Conservation (phyloP, 2,113 vertebrate genomes). For the Spilogale gracilis region DNA sequence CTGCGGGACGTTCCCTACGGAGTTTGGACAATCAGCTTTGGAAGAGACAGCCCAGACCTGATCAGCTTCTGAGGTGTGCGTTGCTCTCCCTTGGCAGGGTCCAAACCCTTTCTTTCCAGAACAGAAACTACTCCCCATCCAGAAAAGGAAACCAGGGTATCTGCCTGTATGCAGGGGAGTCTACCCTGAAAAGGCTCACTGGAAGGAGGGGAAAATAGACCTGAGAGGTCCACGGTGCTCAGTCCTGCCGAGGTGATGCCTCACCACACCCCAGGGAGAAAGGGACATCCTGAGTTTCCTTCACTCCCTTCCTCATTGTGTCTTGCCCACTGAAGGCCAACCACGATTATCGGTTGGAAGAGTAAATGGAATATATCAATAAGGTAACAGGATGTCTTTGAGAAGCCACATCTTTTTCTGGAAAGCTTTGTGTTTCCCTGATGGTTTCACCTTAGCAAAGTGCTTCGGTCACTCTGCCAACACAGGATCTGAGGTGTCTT, state of each 20-base stretch:
- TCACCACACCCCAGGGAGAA: neutral
- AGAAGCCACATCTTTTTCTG: constrained; percentile 22
- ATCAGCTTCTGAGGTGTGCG: neutral
- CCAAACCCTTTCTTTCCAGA: neutral
- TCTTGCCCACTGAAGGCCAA: neutral
- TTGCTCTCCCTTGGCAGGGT: neutral
- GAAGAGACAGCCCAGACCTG: neutral
- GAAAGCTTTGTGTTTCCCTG: neutral
- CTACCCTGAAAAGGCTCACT: neutral
- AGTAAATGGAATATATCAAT: neutral
- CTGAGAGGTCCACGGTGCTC: neutral
- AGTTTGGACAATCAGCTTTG: neutral
- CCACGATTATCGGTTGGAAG: neutral
- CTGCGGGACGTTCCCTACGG: neutral
- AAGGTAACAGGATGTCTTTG: neutral
- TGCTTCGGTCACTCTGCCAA: neutral
- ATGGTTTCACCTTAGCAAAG: neutral
- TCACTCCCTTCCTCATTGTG: neutral
- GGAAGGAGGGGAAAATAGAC: neutral
- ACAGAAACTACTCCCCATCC: neutral
- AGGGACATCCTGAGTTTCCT: neutral
- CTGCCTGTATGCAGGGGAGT: neutral
- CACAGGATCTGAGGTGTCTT: neutral
- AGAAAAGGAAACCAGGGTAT: neutral
- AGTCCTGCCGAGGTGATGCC: neutral